These are phyloP conservation scores for Anguilla japonica DNA, from an alignment of 2,113 vertebrate species.

Conservation along the genomic window DNA sequence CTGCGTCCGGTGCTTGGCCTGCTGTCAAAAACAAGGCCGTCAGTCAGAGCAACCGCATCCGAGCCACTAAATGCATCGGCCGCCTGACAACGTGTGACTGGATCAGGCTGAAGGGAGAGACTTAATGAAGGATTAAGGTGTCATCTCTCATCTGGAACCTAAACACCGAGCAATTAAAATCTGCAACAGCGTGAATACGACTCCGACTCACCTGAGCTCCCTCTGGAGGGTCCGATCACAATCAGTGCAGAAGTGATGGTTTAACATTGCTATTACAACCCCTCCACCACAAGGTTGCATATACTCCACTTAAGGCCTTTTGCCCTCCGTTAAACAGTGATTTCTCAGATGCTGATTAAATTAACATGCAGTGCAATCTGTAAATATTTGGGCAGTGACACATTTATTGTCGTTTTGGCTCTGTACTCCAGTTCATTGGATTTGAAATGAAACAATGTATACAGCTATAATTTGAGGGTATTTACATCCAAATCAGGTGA, in stretches of 20 bases:
- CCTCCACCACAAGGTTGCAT: neutral
- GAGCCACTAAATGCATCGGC: neutral
- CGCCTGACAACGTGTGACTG: neutral
- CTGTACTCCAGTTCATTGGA: too few relatives aligned
- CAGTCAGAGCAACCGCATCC: neutral
- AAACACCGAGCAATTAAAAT: neutral
- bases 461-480: too few relatives aligned
- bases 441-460: too few relatives aligned
- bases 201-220: neutral
- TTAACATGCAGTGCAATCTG: neutral
- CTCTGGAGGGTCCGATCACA: neutral
- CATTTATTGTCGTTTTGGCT: too few relatives aligned
- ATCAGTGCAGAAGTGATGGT: neutral
- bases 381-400: too few relatives aligned
- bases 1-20: neutral
- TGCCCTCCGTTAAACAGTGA: neutral
- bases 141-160: slow-evolving; percentile 4
- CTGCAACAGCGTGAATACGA: neutral
- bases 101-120: neutral
- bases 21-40: neutral
- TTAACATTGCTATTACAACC: neutral
- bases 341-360: neutral
- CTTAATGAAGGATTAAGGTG: neutral
- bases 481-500: too few relatives aligned
- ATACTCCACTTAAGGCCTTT: neutral